Conservation (phyloP, 2,113 vertebrate species). For the Microtus oregoni region DNA sequence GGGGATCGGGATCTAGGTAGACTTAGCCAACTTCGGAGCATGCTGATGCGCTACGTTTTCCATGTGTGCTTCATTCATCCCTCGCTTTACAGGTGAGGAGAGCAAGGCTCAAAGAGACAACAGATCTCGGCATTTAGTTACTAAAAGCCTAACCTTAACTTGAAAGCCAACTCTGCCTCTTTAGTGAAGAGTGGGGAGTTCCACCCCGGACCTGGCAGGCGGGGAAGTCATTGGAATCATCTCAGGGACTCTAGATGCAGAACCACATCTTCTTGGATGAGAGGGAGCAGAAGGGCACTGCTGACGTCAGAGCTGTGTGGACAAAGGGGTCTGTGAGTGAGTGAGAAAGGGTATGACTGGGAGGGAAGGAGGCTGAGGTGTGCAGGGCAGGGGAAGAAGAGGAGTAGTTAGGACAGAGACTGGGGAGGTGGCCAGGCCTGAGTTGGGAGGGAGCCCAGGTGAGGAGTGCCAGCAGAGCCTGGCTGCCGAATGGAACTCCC, state of each 20-base stretch:
- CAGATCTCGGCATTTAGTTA: background rate
- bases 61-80: background rate
- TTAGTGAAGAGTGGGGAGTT: rapidly evolving
- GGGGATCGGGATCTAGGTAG: background rate
- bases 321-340: background rate
- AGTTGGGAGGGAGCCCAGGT: background rate
- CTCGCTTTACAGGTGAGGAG: background rate
- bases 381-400: background rate
- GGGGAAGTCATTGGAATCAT: background rate
- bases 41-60: background rate
- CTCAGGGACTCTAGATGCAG: background rate
- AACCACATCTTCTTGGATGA: background rate
- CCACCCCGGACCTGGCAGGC: background rate
- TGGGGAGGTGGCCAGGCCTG: background rate
- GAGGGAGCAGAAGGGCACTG: background rate
- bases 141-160: background rate
- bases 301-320: background rate
- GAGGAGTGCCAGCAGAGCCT: background rate
- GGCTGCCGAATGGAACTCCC: background rate
- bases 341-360: background rate
- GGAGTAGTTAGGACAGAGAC: background rate
- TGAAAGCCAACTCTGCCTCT: background rate
- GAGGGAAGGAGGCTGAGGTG: background rate
- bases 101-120: background rate
- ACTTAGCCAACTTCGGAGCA: background rate